A percentile compares a stretch with the other conserved stretches of the same genome.
Evolutionary conservation across 2,797 vertebrate genomes (phyloP).

Genomic region (Mallotus villosus): DNA sequence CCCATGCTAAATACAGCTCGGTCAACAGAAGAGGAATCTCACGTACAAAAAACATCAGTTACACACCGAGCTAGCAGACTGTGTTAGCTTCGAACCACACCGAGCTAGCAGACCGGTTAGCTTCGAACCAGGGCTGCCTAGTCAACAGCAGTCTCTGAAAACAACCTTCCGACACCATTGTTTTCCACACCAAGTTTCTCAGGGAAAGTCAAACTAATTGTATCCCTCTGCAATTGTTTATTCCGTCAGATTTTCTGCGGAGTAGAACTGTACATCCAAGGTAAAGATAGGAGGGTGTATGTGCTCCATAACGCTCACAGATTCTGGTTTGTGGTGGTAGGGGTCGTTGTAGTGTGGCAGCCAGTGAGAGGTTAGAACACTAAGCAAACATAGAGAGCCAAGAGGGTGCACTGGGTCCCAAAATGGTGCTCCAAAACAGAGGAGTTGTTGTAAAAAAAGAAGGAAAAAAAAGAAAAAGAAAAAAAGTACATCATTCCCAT

Average conservation of each 20-base stretch:
- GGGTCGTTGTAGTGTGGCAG: constrained; percentile 1
- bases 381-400: not conserved
- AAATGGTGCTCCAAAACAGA: constrained; percentile 43
- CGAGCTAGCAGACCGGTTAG: constrained; percentile 27
- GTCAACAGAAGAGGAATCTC: not conserved
- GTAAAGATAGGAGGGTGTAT: constrained; percentile 22
- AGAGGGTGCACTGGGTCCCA: constrained; percentile 9
- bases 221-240: constrained; percentile 4
- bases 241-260: not conserved
- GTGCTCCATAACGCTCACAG: constrained; percentile 23
- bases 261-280: constrained; percentile 30
- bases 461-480: constrained; percentile 43
- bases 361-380: constrained; percentile 4
- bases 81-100: constrained; percentile 39
- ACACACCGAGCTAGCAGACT: constrained; percentile 40
- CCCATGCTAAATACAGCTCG: constrained; percentile 11
- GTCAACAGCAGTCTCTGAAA: constrained; percentile 16
- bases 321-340: constrained; percentile 9
- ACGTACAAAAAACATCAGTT: constrained; percentile 20
- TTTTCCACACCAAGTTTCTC: constrained; percentile 19
- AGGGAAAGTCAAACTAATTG: constrained; percentile 16
- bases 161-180: constrained; percentile 11
- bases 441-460: constrained; percentile 57
- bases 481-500: constrained; percentile 68
- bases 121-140: constrained; percentile 26